Evolutionary conservation across 53 echinoderm and acorn worm species (phyloP).

Genomic region (Holothuria leucospilota): DNA sequence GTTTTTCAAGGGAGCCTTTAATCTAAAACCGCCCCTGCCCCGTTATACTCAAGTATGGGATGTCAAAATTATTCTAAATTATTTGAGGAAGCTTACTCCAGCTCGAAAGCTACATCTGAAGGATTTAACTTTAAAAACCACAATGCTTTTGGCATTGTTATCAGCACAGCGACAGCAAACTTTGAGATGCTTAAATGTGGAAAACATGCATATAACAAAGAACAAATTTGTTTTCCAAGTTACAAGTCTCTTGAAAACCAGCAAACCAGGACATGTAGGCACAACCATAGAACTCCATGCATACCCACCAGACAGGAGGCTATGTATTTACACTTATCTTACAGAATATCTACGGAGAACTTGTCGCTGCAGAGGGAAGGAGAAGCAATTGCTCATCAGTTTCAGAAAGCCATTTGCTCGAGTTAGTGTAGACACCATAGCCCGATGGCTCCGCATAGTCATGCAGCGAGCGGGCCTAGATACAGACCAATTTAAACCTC

Average conservation of each 20-base stretch:
- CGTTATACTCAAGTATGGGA: slow-evolving; percentile 52
- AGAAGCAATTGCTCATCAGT: slow-evolving; percentile 35
- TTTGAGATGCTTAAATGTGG: neutral
- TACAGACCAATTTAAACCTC: slow-evolving; percentile 54
- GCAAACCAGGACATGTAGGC: slow-evolving; percentile 51
- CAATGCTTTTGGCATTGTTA: slow-evolving; percentile 21
- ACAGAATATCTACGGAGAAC: slow-evolving; percentile 56
- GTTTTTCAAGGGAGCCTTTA: slow-evolving; percentile 37
- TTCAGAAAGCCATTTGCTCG: slow-evolving; percentile 1
- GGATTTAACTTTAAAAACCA: slow-evolving; percentile 11
- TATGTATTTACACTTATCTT: slow-evolving; percentile 48
- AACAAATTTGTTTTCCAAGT: slow-evolving; percentile 17
- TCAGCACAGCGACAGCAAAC: slow-evolving; percentile 30
- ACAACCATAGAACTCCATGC: slow-evolving; percentile 37
- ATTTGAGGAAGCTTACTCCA: slow-evolving; percentile 21
- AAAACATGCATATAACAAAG: neutral
- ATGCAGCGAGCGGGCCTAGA: slow-evolving; percentile 45
- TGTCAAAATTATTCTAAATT: slow-evolving; percentile 43
- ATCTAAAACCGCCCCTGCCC: slow-evolving; percentile 45
- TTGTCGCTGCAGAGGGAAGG: slow-evolving; percentile 13
- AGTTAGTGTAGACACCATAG: slow-evolving; percentile 17
- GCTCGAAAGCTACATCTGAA: slow-evolving; percentile 3
- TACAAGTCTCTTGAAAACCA: slow-evolving; percentile 40
- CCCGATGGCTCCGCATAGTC: slow-evolving; percentile 16
- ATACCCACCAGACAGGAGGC: slow-evolving; percentile 50